Evolutionary conservation across 2,888 invertebrate species (phyloP).

Genomic region (Malthinus flaveolus): DNA sequence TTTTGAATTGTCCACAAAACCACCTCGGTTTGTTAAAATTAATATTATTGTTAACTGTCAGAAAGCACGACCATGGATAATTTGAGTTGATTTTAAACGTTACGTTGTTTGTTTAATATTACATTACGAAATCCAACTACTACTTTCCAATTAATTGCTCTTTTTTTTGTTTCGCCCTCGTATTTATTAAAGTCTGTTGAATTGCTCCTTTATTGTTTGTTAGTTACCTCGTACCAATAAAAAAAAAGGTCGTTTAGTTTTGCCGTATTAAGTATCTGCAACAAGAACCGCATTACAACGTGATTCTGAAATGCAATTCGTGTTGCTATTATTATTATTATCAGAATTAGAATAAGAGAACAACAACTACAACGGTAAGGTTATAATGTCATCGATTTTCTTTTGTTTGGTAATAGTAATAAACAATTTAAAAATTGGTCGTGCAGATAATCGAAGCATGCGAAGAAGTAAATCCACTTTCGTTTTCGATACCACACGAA

Average conservation of each 20-base stretch:
- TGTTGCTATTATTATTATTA: conserved; percentile 2
- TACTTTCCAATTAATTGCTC: not conserved
- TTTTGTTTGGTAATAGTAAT: not conserved
- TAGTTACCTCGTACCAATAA: not conserved
- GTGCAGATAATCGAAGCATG: not conserved
- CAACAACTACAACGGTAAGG: not conserved
- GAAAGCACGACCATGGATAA: no score
- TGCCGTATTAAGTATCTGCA: conserved; percentile 1
- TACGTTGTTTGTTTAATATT: no score
- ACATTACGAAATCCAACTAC: not conserved
- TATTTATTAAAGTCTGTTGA: not conserved
- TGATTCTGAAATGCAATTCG: not conserved
- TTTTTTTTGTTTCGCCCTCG: not conserved
- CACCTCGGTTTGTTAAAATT: no score
- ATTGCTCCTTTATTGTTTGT: not conserved
- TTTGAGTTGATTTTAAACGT: no score
- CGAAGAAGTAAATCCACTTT: conserved; percentile 35
- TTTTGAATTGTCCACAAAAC: no score
- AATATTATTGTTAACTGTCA: no score
- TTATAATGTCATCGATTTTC: conserved; percentile 3
- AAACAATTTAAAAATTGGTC: conserved; percentile 4
- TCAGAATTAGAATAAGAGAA: not conserved
- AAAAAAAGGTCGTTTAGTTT: not conserved
- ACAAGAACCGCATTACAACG: conserved; percentile 2
- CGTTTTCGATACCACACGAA: conserved; percentile 37